Base-by-base conservation (phyloP, 2,797 vertebrate species). In the Numenius phaeopus region DNA sequence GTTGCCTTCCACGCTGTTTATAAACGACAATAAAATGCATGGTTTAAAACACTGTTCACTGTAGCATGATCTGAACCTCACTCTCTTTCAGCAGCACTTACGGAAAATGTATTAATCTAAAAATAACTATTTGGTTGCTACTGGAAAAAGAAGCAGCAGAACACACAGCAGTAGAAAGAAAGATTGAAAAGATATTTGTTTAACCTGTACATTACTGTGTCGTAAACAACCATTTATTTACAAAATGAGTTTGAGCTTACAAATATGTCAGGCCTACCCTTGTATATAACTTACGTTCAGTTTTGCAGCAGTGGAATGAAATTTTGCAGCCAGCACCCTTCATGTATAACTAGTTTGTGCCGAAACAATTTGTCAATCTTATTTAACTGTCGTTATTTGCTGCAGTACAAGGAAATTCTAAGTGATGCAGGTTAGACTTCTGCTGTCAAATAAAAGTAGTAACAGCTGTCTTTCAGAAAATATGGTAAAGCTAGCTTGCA, bases 281-380 rank as follows among this genome's bases (percentile, higher is more conserved):
- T 7, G 1, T 75, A 37, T 23, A 66, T 23, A 42, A 83, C 83
- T 59, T 62, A 46, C 4, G 3, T 4, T 85, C 6, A 71, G 64
- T 58, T 90, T 47, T 83, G 34, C 39, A 75, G 73, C 39, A 89
- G 17, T 8, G 11, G 42, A 93, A 92, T 65, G 24, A 79, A 82
- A 84, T 91, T 93, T 83, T 84, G 44, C 67, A 94, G 59, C 65
- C 39, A 87, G 59, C 2, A 15, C 7, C 23, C 22, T 71, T 62
- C 84, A 84, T 3, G 4, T 65, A 23, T 17, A 75, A 91, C 37
- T 47, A 88, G 23, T 44, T 66, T 62, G 73, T 44, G 50, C 79
- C 88, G 75, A 91, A 93, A 78, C 46, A 69, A 92, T 88, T 88
- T 90, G 49, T 44, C 80, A 82, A 3, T 83, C 80, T 89, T 69